Base-by-base conservation (phyloP, 2,888 invertebrate species). In the Caenorhabditis plicata region DNA sequence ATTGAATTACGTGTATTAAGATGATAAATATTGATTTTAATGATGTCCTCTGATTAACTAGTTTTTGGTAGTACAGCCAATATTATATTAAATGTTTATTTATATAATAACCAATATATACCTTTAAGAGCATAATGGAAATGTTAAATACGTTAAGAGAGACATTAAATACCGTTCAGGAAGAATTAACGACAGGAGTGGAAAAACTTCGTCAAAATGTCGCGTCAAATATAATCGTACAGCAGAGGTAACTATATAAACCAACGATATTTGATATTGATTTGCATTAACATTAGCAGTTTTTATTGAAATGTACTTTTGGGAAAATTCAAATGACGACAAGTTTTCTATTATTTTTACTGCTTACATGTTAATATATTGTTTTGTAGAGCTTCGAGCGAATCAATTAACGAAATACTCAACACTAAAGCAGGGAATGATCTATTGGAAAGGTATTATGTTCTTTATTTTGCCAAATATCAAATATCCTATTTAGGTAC, bases 141-240 rank as follows among this genome's bases (percentile, higher is more conserved):
- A 69, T 71, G 71, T 43, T 71, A 8, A 63, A 47, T 33, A 49
- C 63, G 5, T 46, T 71, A 32, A 33, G 61, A 25, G 71, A 67
- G n/a, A 67, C 71, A 8, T 41, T 71, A 26, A 47, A 40, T 38
- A 58, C 36, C 33, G 67, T 71, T 11, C 65, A 67, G 48, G 54
- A 60, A n/a, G 71, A 71, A 39, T 26, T 62, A 15, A 56, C 45
- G 41, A 56, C 52, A 4, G 62, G 62, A 26, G 64, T 68, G 9
- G 68, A 68, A 36, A 58, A 60, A 31, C 40, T 68, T 17, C 51
- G 68, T 17, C 47, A 47, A 44, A 68, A 68, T 39, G 68, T 68
- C 19, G 47, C 63, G 25, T 36, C 63, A 35, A 54, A 46, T 36
- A 50, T 62, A 29, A 49, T 36, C 5, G 54, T 52, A 9, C 55